phyloP scores from a whole-genome alignment of 2,888 invertebrate genomes.

The Metacarcinus magister region DNA sequence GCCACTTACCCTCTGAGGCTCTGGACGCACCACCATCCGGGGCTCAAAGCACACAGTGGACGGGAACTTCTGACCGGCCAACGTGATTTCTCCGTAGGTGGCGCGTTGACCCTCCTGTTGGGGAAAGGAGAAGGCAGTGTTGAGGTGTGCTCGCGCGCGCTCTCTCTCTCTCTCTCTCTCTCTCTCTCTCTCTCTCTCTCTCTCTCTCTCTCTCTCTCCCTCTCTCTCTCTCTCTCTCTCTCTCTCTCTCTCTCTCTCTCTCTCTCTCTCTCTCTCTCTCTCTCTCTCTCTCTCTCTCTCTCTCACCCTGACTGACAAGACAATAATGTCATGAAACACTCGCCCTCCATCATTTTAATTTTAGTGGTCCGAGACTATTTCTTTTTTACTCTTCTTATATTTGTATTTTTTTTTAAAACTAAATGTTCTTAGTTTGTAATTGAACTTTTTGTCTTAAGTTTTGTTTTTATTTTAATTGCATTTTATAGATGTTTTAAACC shows the following conservation, averaged over 20 bases:
- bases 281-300: slow-evolving; percentile 20
- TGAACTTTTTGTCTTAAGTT: no score
- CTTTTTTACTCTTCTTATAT: background rate
- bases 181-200: slow-evolving; percentile 26
- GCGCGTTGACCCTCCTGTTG: background rate
- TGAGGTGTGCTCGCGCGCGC: background rate
- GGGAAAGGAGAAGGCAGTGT: background rate
- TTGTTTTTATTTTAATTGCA: no score
- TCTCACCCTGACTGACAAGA: no score
- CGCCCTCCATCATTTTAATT: no score
- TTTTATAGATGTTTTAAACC: no score
- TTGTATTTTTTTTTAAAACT: no score
- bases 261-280: slow-evolving; percentile 66
- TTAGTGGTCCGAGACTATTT: no score
- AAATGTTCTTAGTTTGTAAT: no score
- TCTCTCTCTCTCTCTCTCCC: background rate
- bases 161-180: slow-evolving; percentile 26
- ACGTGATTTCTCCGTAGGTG: slow-evolving; percentile 60
- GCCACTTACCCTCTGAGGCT: slow-evolving; percentile 70
- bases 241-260: slow-evolving; percentile 32
- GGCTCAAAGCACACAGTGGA: slow-evolving; percentile 80
- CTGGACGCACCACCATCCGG: slow-evolving; percentile 75
- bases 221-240: background rate
- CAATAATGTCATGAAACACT: no score
- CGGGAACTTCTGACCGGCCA: slow-evolving; percentile 69